Evolutionary conservation across 37 sponge, comb jelly and placozoan species (phyloP).

Genomic region (Aplysina aerophoba): DNA sequence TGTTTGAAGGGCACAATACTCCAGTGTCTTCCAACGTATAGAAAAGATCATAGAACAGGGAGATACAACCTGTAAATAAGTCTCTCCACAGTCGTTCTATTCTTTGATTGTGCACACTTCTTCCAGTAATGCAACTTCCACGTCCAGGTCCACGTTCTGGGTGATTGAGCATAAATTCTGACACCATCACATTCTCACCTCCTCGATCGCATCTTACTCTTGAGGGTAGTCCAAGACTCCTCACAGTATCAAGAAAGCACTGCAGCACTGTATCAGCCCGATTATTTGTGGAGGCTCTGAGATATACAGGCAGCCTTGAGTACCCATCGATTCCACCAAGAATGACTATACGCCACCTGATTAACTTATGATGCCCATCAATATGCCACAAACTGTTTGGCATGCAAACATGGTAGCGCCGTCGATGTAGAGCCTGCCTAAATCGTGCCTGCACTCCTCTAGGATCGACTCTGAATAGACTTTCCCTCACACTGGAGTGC

Average conservation of each 20-base stretch:
- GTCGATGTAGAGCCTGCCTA: slow-evolving; percentile 27
- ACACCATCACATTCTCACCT: slow-evolving; percentile 65
- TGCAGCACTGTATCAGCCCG: slow-evolving; percentile 36
- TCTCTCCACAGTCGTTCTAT: slow-evolving; percentile 64
- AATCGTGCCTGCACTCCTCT: slow-evolving; percentile 36
- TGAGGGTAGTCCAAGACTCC: slow-evolving; percentile 49
- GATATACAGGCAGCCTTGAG: slow-evolving; percentile 56
- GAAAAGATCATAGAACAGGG: slow-evolving; percentile 38
- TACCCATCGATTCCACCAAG: slow-evolving; percentile 68
- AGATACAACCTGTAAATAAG: slow-evolving; percentile 42
- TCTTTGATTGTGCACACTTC: slow-evolving; percentile 69
- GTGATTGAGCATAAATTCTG: slow-evolving; percentile 62
- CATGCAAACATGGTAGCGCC: slow-evolving; percentile 31
- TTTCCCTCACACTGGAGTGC: slow-evolving; percentile 25
- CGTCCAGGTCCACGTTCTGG: slow-evolving; percentile 56
- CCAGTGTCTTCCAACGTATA: slow-evolving; percentile 20
- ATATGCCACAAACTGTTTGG: slow-evolving; percentile 53
- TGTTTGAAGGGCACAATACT: neutral
- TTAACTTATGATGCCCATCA: slow-evolving; percentile 40
- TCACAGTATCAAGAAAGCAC: slow-evolving; percentile 40
- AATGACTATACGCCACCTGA: slow-evolving; percentile 53
- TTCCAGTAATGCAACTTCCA: slow-evolving; percentile 51
- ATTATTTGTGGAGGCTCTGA: slow-evolving; percentile 49
- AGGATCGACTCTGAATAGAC: slow-evolving; percentile 29
- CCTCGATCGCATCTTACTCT: slow-evolving; percentile 66